Percentiles rank a stretch among this genome's conserved stretches.
phyloP scores from a whole-genome alignment of 2,888 invertebrate genomes.

The Podabrus alpinus region DNA sequence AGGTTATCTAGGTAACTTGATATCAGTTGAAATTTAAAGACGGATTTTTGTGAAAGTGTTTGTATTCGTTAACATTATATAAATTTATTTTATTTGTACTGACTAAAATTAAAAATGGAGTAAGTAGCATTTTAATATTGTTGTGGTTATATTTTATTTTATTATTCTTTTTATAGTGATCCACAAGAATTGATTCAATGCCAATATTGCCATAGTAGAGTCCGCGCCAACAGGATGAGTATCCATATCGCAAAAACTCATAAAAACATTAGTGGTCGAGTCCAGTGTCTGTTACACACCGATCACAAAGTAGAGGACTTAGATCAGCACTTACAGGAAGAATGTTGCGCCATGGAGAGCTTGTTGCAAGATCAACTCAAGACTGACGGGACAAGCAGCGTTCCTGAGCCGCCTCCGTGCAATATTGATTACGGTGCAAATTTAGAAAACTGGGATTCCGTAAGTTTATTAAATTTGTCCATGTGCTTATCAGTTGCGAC shows the following conservation, averaged over 20 bases:
- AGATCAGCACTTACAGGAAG: background rate
- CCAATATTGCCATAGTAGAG: background rate
- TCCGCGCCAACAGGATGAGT: background rate
- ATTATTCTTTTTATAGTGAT: background rate
- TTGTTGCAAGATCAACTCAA: no score
- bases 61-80: no score
- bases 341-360: background rate
- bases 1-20: no score
- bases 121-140: background rate
- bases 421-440: background rate
- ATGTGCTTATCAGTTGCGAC: no score
- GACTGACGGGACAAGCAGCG: no score
- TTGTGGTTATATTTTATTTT: background rate
- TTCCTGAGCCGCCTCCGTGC: background rate
- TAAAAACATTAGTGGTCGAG: background rate
- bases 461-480: background rate
- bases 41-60: no score
- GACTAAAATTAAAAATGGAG: background rate
- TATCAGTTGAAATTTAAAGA: no score
- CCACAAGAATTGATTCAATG: background rate
- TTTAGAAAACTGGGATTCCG: background rate
- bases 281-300: background rate
- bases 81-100: no score
- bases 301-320: background rate
- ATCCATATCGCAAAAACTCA: background rate